Base-by-base conservation (phyloP, 2,888 invertebrate species). In the Pterostichus niger region DNA sequence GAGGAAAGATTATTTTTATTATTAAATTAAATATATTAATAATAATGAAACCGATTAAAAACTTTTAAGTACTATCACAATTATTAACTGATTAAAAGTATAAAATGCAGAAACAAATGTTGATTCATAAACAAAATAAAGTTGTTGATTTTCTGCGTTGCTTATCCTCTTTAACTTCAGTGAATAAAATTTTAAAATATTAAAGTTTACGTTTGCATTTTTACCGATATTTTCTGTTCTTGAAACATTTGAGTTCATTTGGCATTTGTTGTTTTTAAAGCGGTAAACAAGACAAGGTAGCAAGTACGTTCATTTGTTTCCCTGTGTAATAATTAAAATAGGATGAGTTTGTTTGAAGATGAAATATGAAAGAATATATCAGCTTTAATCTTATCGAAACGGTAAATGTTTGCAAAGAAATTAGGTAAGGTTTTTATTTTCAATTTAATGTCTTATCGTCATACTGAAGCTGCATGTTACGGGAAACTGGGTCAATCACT, bases 371-470 rank as follows among this genome's bases (percentile, higher is more conserved):
- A 54, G 61, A 59, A 59, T 31, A 78, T 17, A 78, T 78, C 78
- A 6, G 44, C 78, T 78, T 78, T 78, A 78, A 78, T 44, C 78
- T 78, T 61, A 78, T 78, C 61, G 61, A 44, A 49, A 49, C 49
- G 31, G 15, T 31, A 75, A 46, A 78, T 78, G 59, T 78, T 78
- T 78, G 33, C 75, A 31, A 75, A 75, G 75, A 75, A 52, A 52
- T 75, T 75, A 75, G 75, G 31, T 75, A 49, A 75, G 75, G 75
- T 52, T 75, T 75, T 75, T 52, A 75, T 75, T 75, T 75, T 52
- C 75, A 75, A 75, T 75, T 75, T 75, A 52, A 75, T 75, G 52
- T 75, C 33, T 52, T 73, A 46, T 73, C 49, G 24, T 46, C 24
- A 24, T 0, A 46, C 24, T 73, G 44, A 73, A 17, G 73, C 31